Conservation (phyloP, 2,797 vertebrate species). For the Pseudochaenichthys georgianus region DNA sequence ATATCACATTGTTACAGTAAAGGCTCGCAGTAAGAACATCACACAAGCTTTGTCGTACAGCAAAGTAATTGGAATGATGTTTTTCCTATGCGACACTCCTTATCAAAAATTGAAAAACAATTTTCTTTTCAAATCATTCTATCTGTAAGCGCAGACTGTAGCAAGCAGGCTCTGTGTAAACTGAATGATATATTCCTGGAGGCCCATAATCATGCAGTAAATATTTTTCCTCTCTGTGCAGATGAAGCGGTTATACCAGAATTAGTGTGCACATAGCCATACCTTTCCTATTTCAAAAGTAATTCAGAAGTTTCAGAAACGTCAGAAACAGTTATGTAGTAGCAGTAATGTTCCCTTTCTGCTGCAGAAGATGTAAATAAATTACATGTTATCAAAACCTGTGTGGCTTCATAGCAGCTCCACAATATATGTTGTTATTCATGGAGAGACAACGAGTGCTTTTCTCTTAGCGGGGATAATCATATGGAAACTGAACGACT, state of each 20-base stretch:
- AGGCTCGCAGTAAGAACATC: constrained; percentile 30
- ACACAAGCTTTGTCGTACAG: constrained; percentile 24
- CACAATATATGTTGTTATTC: constrained; percentile 50
- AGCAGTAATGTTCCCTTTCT: constrained; percentile 13
- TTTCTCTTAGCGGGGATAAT: constrained; percentile 58
- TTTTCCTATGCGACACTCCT: constrained; percentile 43
- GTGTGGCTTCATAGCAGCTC: constrained; percentile 29
- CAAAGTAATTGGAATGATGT: constrained; percentile 54
- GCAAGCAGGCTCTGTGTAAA: constrained; percentile 43
- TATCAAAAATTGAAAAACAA: constrained; percentile 52
- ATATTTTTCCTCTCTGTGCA: constrained; percentile 37
- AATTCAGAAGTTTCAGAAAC: constrained; percentile 34
- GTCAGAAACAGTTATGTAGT: constrained; percentile 36
- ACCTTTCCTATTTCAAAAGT: constrained; percentile 48
- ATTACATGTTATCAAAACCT: constrained; percentile 54
- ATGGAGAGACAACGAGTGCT: constrained; percentile 30
- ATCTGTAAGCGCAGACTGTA: constrained; percentile 46
- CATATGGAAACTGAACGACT: constrained; percentile 62
- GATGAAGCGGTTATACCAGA: constrained; percentile 34
- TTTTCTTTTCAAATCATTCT: constrained; percentile 55
- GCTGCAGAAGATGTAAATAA: constrained; percentile 36
- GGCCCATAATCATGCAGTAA: constrained; percentile 56
- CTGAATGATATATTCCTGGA: constrained; percentile 44
- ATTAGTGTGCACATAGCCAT: constrained; percentile 40
- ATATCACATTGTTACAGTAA: constrained; percentile 23